A percentile compares a stretch with the other conserved stretches of the same genome.
Conservation (phyloP, 2,797 vertebrate species). For the Urosaurus nigricauda region DNA sequence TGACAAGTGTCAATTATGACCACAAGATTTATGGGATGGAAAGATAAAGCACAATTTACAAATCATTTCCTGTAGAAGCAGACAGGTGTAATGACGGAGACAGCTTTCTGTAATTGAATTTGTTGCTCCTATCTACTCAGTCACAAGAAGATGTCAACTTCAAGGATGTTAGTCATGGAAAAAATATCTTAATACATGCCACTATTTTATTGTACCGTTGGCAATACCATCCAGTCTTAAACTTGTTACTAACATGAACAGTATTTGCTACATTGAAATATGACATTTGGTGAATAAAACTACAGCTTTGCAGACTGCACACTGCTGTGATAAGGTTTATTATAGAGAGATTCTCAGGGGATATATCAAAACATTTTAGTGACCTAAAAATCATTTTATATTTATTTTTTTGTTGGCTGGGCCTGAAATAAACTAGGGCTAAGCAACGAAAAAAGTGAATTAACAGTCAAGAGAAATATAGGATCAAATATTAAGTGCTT, state of each 20-base stretch:
- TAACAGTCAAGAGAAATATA: slow-evolving; percentile 33
- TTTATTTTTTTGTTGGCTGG: slow-evolving; percentile 9
- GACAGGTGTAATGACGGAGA: slow-evolving; percentile 83
- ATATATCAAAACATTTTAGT: slow-evolving; percentile 39
- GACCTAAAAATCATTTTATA: slow-evolving; percentile 51
- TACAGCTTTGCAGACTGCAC: neutral
- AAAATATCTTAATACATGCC: slow-evolving; percentile 61
- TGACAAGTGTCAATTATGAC: slow-evolving; percentile 86
- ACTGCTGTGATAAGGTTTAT: slow-evolving; percentile 40
- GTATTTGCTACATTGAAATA: slow-evolving; percentile 37
- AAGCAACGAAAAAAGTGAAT: slow-evolving; percentile 33
- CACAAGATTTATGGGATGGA: slow-evolving; percentile 77
- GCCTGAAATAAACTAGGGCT: slow-evolving; percentile 50
- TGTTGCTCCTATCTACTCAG: slow-evolving; percentile 82
- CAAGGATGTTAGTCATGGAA: slow-evolving; percentile 72
- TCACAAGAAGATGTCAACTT: slow-evolving; percentile 78
- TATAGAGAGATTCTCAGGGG: slow-evolving; percentile 36
- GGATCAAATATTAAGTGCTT: slow-evolving; percentile 65
- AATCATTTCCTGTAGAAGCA: slow-evolving; percentile 81
- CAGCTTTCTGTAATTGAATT: slow-evolving; percentile 84
- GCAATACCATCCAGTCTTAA: slow-evolving; percentile 47
- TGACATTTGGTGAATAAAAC: slow-evolving; percentile 8
- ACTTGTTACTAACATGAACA: slow-evolving; percentile 34
- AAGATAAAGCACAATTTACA: slow-evolving; percentile 85
- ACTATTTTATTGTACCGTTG: slow-evolving; percentile 54